Conservation (phyloP, 2,797 vertebrate genomes). For the Potorous gilbertii region DNA sequence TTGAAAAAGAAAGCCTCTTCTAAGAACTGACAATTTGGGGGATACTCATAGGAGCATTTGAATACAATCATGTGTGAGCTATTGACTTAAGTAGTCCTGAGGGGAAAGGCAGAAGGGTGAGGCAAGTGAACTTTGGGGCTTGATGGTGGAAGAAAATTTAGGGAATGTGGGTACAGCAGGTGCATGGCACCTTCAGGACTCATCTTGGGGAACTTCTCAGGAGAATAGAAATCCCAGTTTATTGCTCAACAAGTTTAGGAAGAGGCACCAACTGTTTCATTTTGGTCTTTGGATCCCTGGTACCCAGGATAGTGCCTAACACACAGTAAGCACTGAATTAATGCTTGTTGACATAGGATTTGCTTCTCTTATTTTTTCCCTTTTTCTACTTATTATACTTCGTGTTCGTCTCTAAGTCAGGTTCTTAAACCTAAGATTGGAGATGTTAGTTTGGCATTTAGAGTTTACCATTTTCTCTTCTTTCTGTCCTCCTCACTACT, state of each 20-base stretch:
- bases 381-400: too few species aligned
- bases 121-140: neutral
- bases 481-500: neutral
- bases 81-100: neutral
- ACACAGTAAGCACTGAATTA: too few species aligned
- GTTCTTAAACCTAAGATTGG: neutral
- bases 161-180: too few species aligned
- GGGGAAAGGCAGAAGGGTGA: too few species aligned
- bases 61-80: neutral
- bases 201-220: too few species aligned
- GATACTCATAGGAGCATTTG: neutral
- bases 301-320: too few species aligned
- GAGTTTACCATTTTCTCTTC: neutral
- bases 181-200: neutral
- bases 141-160: neutral
- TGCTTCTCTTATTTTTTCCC: too few species aligned
- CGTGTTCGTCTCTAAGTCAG: too few species aligned
- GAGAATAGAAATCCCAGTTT: too few species aligned
- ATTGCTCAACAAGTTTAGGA: neutral
- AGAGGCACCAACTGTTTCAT: neutral
- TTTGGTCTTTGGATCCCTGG: neutral
- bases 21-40: neutral
- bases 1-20: neutral
- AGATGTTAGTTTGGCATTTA: neutral
- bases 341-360: too few species aligned